Evolutionary conservation across 1,140 invertebrate species (phyloP), one percentile per base, ranked within the genome.

Genomic region (Akabosia matsudoensis): DNA sequence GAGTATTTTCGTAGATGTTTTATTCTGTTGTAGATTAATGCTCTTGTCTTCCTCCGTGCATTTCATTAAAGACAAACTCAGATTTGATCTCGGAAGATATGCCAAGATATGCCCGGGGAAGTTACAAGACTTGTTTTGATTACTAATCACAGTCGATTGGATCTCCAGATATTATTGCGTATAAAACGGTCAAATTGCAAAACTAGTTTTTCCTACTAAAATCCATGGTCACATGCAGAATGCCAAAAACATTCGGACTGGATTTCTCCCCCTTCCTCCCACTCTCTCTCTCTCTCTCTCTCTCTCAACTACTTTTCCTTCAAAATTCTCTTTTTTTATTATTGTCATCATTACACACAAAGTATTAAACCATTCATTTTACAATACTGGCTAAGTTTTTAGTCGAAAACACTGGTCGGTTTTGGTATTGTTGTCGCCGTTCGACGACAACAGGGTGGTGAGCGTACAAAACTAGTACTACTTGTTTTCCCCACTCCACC

Each of bases 81-180:
- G n/a, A n/a, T n/a, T n/a, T n/a, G n/a, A n/a, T n/a, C n/a, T n/a
- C n/a, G n/a, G n/a, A n/a, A n/a, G n/a, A n/a, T n/a, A n/a, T n/a
- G n/a, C n/a, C 54, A 13, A n/a, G 3, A 61, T 22, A 61, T 61
- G 54, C 37, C 7, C 14, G n/a, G 24, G 54, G 24, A 14, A n/a
- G 24, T 22, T 10, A 24, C 54, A 16, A 74, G 56, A 70, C 70
- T 76, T 73, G 71, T 76, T 76, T 73, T 76, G 75, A 76, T 76
- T 76, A 71, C 75, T 76, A 71, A 76, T 76, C 73, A 76, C 52
- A 64, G 33, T 52, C 70, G 75, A 76, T 76, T 76, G 75, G 75
- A 76, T 76, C 26, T n/a, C 70, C 56, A 73, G 24, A 54, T n/a
- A 56, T 71, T 54, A 76, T 76, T 76, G 67, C 71, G 54, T 73